These are phyloP conservation scores for Seira ritae DNA, from an alignment of 2,888 invertebrate species.

Conservation along the genomic window DNA sequence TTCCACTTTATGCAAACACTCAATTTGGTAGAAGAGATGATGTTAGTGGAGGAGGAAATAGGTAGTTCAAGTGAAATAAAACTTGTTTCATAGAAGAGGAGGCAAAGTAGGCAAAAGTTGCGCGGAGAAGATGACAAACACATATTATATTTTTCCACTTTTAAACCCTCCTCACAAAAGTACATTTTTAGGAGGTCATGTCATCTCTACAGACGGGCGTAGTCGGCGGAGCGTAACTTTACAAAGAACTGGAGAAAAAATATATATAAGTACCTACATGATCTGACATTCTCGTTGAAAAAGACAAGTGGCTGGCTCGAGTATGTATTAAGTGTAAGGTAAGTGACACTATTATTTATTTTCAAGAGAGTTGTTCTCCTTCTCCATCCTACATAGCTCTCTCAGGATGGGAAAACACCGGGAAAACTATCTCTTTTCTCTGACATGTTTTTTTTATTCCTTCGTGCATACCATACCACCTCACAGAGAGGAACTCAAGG, in stretches of 20 bases:
- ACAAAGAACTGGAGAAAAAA: not conserved
- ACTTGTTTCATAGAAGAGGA: too few relatives aligned
- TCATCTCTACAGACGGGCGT: conserved; percentile 31
- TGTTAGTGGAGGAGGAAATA: too few relatives aligned
- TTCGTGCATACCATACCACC: too few relatives aligned
- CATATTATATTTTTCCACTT: conserved; percentile 27
- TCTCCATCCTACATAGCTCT: too few relatives aligned
- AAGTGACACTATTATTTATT: conserved; percentile 49
- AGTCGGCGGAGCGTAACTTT: not conserved
- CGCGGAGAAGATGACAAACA: conserved; percentile 38
- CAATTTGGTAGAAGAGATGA: too few relatives aligned
- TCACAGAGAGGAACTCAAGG: too few relatives aligned
- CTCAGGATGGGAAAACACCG: too few relatives aligned
- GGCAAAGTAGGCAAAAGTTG: too few relatives aligned
- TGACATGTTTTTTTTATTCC: too few relatives aligned
- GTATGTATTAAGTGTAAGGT: conserved; percentile 51
- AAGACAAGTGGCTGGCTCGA: conserved; percentile 46
- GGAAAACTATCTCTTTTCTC: too few relatives aligned
- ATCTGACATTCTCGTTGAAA: conserved; percentile 25
- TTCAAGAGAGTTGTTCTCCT: conserved; percentile 44
- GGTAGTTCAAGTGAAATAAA: too few relatives aligned
- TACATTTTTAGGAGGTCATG: conserved; percentile 36
- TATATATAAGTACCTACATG: not conserved
- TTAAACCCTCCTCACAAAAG: not conserved
- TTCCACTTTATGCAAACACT: too few relatives aligned